phyloP scores from a whole-genome alignment of 2,113 vertebrate genomes.

The Hippocampus comes region DNA sequence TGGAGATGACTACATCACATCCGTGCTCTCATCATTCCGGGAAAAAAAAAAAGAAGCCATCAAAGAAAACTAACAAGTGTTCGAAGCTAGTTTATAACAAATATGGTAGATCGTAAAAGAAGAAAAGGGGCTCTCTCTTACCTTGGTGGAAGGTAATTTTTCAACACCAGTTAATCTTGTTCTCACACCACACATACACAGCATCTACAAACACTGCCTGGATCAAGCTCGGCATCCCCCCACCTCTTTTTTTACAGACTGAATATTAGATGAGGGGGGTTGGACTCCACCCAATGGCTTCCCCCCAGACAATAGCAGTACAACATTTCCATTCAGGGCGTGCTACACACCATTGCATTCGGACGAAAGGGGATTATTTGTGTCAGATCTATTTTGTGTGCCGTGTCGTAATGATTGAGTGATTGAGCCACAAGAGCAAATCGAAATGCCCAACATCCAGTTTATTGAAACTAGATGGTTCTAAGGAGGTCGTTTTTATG shows the following conservation, averaged over 20 bases:
- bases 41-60: constrained; percentile 20
- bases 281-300: constrained; percentile 43
- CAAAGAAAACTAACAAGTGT: constrained; percentile 8
- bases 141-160: constrained; percentile 36
- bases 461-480: neutral
- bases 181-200: constrained; percentile 37
- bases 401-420: constrained; percentile 10
- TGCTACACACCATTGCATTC: constrained; percentile 3
- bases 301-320: constrained; percentile 38
- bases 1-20: constrained; percentile 20
- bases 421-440: neutral
- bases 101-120: neutral
- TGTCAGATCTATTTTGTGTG: constrained; percentile 8
- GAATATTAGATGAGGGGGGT: constrained; percentile 72
- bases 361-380: constrained; percentile 21
- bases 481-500: too few species aligned
- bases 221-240: constrained; percentile 58
- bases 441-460: neutral
- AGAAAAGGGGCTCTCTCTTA: constrained; percentile 28
- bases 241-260: constrained; percentile 19
- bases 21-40: constrained; percentile 1
- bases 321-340: constrained; percentile 39
- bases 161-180: constrained; percentile 26
- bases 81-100: neutral
- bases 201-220: constrained; percentile 57